Base-by-base conservation (phyloP, 2,888 invertebrate species). In the Drosophila borealis region DNA sequence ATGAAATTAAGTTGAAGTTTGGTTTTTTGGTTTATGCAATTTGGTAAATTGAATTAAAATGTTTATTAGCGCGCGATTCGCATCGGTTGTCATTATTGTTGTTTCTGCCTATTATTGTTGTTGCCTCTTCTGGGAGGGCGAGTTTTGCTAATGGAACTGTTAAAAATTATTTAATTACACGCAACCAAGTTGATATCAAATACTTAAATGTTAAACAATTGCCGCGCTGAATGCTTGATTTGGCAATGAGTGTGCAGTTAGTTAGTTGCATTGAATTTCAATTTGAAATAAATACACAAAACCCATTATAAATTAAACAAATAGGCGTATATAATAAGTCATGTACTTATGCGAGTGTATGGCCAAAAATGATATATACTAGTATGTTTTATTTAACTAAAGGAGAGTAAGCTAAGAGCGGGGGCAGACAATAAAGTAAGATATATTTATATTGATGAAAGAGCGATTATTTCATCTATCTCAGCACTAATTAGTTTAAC, bases 11-110 rank as follows among this genome's bases (percentile, higher is more conserved):
- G 87, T 86, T 86, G 74, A 86, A 87, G 74, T 76, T 87, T 87
- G 89, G 72, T 81, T 87, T 86, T 77, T 65, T 77, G 82, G 71
- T 62, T 79, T 73, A 68, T 66, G 50, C 64, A 69, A 65, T 75
- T 81, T 87, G 70, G 80, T 72, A 89, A 85, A 85, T 89, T 85
- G 85, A 85, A 85, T 85, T 79, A 84, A 89, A 85, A 87, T 84
- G 88, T 87, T 89, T 87, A 84, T 85, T 88, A 86, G 78, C 68
- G 72, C 45, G 55, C 70, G 66, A 69, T 63, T 64, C 46, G 55
- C 56, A 37, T 57, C 70, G 59, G 60, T 65, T 71, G 63, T 71
- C 51, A 68, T 70, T 69, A 59, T 56, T 79, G 49, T 74, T 80
- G 42, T 69, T 64, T 50, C 39, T 37, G 41, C 13, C 41, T 48